These are phyloP conservation scores for Apogon hyalosoma DNA, from an alignment of 2,797 vertebrate species.

Conservation along the genomic window DNA sequence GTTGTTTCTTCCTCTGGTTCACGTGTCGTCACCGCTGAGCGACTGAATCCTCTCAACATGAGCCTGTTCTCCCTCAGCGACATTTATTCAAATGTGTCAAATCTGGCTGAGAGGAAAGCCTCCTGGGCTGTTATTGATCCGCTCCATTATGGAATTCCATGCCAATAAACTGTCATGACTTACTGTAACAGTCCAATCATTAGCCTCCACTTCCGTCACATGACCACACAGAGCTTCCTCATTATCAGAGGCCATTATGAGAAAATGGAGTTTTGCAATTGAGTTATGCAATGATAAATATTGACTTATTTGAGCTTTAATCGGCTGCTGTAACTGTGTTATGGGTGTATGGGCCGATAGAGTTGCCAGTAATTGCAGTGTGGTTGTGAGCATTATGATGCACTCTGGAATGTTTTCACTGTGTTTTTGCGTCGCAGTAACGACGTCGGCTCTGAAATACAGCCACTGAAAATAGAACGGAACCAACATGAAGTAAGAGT, in stretches of 20 bases:
- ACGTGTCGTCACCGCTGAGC: conserved; percentile 43
- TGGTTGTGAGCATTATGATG: conserved; percentile 58
- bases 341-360: conserved; percentile 70
- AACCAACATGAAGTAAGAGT: too few species aligned
- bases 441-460: conserved; percentile 13
- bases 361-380: conserved; percentile 72
- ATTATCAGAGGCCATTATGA: conserved; percentile 85
- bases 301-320: conserved; percentile 79
- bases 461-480: background rate
- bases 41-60: conserved; percentile 46
- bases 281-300: conserved; percentile 82
- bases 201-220: conserved; percentile 70
- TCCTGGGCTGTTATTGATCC: conserved; percentile 79
- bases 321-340: conserved; percentile 67
- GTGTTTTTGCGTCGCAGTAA: conserved; percentile 8
- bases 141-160: conserved; percentile 82
- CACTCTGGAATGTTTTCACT: conserved; percentile 16
- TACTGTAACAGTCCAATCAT: conserved; percentile 86
- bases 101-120: conserved; percentile 73
- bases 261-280: conserved; percentile 84
- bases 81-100: conserved; percentile 82
- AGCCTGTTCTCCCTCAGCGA: conserved; percentile 53
- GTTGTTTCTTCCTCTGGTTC: conserved; percentile 47
- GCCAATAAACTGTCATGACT: conserved; percentile 84
- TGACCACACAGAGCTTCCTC: conserved; percentile 77